Evolutionary conservation across 2,113 vertebrate species (phyloP).

Genomic region (Smithornis capensis): DNA sequence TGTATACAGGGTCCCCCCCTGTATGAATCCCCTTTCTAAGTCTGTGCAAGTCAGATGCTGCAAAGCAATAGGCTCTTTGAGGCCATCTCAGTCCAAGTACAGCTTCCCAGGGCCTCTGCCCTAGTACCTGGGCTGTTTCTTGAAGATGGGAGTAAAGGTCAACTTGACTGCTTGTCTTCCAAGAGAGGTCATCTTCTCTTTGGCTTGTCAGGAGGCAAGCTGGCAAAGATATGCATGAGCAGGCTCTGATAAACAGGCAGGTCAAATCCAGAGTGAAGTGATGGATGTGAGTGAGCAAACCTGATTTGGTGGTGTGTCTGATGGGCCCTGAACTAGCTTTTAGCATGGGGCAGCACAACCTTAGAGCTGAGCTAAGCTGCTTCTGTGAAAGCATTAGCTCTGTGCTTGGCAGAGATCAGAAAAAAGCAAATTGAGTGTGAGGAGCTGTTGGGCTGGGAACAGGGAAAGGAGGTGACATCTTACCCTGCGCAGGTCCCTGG

Average conservation of each 20-base stretch:
- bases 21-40: background rate
- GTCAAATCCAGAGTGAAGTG: background rate
- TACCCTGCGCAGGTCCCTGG: background rate
- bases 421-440: background rate
- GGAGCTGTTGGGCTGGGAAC: background rate
- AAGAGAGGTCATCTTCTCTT: background rate
- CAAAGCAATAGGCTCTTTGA: accelerated
- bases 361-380: slow-evolving; percentile 3
- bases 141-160: background rate
- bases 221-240: background rate
- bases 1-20: accelerated
- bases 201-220: background rate
- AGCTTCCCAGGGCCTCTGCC: background rate
- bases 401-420: background rate
- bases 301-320: background rate
- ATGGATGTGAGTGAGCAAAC: background rate
- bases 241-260: background rate
- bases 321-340: background rate
- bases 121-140: background rate
- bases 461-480: background rate
- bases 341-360: background rate
- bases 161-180: background rate
- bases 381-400: slow-evolving; percentile 4
- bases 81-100: background rate
- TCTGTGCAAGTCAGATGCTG: background rate